These are phyloP conservation scores for Labroides dimidiatus DNA, from an alignment of 2,797 vertebrate genomes.

Conservation along the genomic window DNA sequence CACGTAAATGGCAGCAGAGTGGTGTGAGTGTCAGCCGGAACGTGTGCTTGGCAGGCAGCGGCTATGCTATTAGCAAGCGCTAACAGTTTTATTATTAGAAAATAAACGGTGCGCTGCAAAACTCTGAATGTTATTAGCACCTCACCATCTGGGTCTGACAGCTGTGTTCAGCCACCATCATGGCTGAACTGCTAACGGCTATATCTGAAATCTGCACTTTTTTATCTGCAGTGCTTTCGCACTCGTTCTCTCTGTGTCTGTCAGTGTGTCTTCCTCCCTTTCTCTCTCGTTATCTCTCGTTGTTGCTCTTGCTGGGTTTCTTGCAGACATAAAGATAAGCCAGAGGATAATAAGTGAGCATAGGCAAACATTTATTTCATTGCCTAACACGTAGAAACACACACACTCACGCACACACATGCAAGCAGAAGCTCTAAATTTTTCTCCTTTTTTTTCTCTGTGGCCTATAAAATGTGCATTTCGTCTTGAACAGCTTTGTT, in stretches of 20 bases:
- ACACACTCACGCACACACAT: conserved; percentile 7
- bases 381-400: conserved; percentile 7
- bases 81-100: conserved; percentile 87
- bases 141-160: conserved; percentile 81
- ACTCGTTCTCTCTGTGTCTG: conserved; percentile 37
- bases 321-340: conserved; percentile 48
- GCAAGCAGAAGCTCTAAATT: conserved; percentile 10
- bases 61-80: conserved; percentile 80
- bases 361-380: conserved; percentile 31
- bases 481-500: conserved; percentile 34
- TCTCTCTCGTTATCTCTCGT: conserved; percentile 28
- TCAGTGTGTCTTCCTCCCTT: conserved; percentile 35
- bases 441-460: conserved; percentile 9
- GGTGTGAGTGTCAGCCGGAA: conserved; percentile 72
- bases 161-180: conserved; percentile 80
- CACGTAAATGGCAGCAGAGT: conserved; percentile 69
- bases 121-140: conserved; percentile 83
- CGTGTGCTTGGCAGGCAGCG: conserved; percentile 74
- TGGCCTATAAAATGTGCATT: conserved; percentile 21
- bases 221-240: conserved; percentile 64
- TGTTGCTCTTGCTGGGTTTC: conserved; percentile 36
- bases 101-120: conserved; percentile 82
- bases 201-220: conserved; percentile 69
- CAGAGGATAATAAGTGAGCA: conserved; percentile 24
- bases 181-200: conserved; percentile 75